phyloP scores from a whole-genome alignment of 2,797 vertebrate species.

The Antennarius maculatus region DNA sequence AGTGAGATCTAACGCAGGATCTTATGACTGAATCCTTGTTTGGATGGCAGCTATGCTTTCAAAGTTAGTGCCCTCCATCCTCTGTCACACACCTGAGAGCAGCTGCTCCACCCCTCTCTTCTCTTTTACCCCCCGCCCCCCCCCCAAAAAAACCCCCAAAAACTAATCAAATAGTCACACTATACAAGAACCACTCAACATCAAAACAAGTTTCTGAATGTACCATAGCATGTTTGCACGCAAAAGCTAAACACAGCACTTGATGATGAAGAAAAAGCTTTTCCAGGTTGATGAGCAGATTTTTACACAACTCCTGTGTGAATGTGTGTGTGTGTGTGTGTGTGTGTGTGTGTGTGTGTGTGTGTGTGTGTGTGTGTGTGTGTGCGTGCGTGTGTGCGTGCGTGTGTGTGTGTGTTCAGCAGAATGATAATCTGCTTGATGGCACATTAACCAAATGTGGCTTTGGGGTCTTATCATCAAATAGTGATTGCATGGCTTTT shows the following conservation, averaged over 20 bases:
- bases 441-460: slow-evolving; percentile 44
- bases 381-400: slow-evolving; percentile 1
- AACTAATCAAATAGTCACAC: slow-evolving; percentile 46
- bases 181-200: slow-evolving; percentile 27
- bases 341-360: background rate
- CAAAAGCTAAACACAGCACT: slow-evolving; percentile 13
- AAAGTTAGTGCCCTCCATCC: slow-evolving; percentile 13
- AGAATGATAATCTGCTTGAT: slow-evolving; percentile 64
- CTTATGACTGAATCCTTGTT: slow-evolving; percentile 24
- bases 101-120: slow-evolving; percentile 1
- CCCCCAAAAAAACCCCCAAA: slow-evolving; percentile 37
- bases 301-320: slow-evolving; percentile 30
- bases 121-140: too few relatives aligned
- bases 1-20: slow-evolving; percentile 22
- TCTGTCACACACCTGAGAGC: slow-evolving; percentile 37
- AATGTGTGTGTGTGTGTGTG: slow-evolving; percentile 1
- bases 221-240: background rate
- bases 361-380: slow-evolving; percentile 3
- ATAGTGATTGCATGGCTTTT: slow-evolving; percentile 27
- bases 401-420: background rate
- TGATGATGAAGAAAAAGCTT: slow-evolving; percentile 48
- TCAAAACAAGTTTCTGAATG: slow-evolving; percentile 26
- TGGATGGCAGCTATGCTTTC: background rate
- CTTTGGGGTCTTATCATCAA: slow-evolving; percentile 26
- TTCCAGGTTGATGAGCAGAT: slow-evolving; percentile 59